Base-by-base conservation (phyloP, 2,797 vertebrate genomes). In the Lepus townsendii region DNA sequence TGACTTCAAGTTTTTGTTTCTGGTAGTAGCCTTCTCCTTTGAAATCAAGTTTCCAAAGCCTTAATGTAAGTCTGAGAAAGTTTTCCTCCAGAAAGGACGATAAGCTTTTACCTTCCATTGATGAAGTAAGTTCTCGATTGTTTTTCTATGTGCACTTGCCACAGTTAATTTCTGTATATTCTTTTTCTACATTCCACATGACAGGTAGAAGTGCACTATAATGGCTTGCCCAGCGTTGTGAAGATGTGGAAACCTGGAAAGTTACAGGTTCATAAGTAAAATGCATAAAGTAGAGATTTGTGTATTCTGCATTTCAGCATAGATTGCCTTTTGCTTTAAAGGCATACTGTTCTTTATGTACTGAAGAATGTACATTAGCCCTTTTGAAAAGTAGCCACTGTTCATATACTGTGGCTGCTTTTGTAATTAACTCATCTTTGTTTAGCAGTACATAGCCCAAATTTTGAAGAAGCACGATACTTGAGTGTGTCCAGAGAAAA, bases 251-350 rank as follows among this genome's bases (percentile, higher is more conserved):
- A 35, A 35, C 35, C 85, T 86, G 47, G 92, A 86, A 95, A 97
- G 96, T 97, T 95, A 92, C 94, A 87, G 84, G 95, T 96, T 97
- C 91, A 90, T 90, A 97, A 97, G 83, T 87, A 97, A 97, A 57
- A 96, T 97, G 97, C 95, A 93, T 91, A 94, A 97, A 94, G 96
- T 96, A 96, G 93, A 97, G 93, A 78, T 93, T 84, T 94, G 79
- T 84, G 92, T 96, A 92, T 68, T 97, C 77, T 85, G 20, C 90
- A 89, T 97, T 97, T 93, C 38, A 90, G 93, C 95, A 32, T 79
- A 97, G 96, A 97, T 87, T 92, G 90, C 94, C 92, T 98, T 98
- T 96, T 84, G 91, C 97, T 98, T 96, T 93, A 80, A 96, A 95
- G 97, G 78, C 95, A 72, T 97, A 97, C 97, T 96, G 94, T 79